phyloP scores from a whole-genome alignment of 2,797 vertebrate species.

The Melanotaenia maccullochi region DNA sequence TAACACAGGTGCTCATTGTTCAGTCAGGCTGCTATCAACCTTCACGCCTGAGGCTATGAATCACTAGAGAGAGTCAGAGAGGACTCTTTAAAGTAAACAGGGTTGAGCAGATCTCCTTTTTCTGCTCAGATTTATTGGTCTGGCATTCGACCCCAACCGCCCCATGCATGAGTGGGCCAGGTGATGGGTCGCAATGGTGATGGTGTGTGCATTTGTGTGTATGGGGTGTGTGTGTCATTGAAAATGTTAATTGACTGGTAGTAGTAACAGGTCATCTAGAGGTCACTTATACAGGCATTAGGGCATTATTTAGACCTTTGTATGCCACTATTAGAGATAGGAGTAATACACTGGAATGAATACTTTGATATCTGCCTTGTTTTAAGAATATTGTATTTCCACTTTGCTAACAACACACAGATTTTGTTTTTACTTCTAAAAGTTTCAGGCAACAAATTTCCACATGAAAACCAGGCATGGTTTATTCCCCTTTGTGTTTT shows the following conservation, averaged over 20 bases:
- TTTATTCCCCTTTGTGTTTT: too few species aligned
- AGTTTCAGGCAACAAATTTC: too few species aligned
- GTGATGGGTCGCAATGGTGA: conserved; percentile 68
- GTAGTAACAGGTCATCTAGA: conserved; percentile 64
- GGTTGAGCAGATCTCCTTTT: conserved; percentile 77
- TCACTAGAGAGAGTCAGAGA: conserved; percentile 77
- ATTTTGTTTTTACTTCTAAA: too few species aligned
- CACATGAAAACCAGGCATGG: too few species aligned
- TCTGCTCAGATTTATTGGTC: conserved; percentile 86
- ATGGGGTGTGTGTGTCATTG: conserved; percentile 56
- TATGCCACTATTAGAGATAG: background rate
- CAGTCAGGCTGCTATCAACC: conserved; percentile 85
- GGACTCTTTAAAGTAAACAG: conserved; percentile 87
- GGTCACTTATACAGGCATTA: conserved; percentile 38
- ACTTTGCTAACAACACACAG: too few species aligned
- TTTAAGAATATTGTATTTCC: too few species aligned
- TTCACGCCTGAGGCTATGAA: conserved; percentile 85
- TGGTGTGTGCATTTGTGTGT: background rate
- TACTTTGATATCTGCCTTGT: too few species aligned
- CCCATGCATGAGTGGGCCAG: conserved; percentile 79
- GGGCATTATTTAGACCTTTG: conserved; percentile 26
- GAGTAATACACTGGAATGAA: too few species aligned
- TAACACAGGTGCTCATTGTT: conserved; percentile 82
- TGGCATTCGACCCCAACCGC: conserved; percentile 71
- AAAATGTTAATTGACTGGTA: conserved; percentile 76